Evolutionary conservation across 2,797 vertebrate genomes (phyloP).

Genomic region (Pristis pectinata): DNA sequence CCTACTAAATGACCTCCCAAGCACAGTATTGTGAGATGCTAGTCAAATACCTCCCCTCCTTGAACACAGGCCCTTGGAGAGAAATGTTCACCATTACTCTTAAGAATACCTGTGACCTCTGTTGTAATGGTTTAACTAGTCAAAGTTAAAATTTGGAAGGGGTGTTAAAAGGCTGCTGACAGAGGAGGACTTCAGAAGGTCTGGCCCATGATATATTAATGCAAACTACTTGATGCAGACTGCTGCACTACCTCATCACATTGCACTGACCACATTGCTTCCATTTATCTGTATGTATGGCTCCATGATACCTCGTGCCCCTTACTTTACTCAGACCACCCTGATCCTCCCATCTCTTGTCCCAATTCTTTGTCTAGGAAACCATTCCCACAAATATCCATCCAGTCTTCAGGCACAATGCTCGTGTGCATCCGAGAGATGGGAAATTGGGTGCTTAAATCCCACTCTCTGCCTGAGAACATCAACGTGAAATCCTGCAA

Average conservation of each 20-base stretch:
- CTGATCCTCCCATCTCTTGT: not conserved
- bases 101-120: not conserved
- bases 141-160: not conserved
- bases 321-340: not conserved
- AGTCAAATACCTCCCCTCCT: not conserved
- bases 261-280: too few species aligned
- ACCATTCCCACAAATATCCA: not conserved
- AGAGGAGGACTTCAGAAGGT: not conserved
- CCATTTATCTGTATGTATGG: not conserved
- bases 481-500: not conserved
- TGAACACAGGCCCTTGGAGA: not conserved
- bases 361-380: not conserved
- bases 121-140: not conserved
- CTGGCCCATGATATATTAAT: not conserved
- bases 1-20: not conserved
- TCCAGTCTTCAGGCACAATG: not conserved
- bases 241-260: too few species aligned
- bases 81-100: not conserved
- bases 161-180: not conserved
- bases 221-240: too few species aligned
- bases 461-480: not conserved
- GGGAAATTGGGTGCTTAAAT: not conserved
- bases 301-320: not conserved
- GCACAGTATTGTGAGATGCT: not conserved
- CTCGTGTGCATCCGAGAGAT: not conserved